These are phyloP conservation scores for Pasiphila rectangulata DNA, from an alignment of 2,888 invertebrate genomes.

Conservation along the genomic window DNA sequence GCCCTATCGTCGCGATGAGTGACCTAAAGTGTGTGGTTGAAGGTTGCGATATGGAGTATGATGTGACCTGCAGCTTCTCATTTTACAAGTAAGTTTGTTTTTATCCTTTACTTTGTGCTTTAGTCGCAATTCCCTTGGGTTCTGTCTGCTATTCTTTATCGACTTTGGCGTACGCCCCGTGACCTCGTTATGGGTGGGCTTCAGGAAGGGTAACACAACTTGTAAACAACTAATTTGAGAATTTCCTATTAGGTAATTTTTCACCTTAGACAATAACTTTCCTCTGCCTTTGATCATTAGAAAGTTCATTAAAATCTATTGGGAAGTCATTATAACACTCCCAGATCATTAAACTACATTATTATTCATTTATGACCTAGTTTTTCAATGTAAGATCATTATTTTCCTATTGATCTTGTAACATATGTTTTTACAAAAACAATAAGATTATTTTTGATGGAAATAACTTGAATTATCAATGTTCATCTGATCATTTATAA, in stretches of 20 bases:
- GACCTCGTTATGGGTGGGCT: constrained; percentile 32
- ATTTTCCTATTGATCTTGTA: too few relatives aligned
- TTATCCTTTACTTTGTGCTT: constrained; percentile 31
- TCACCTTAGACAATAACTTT: not conserved
- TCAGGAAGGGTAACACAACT: constrained; percentile 8
- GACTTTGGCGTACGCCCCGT: constrained; percentile 20
- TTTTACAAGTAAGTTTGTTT: constrained; percentile 75
- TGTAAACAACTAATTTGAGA: constrained; percentile 29
- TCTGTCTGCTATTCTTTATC: constrained; percentile 9
- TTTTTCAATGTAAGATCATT: too few relatives aligned
- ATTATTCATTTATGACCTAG: too few relatives aligned
- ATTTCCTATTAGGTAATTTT: constrained; percentile 18
- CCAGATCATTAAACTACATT: too few relatives aligned
- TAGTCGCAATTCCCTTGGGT: not conserved
- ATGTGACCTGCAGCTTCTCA: constrained; percentile 77
- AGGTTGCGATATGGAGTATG: constrained; percentile 75
- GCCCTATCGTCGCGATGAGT: constrained; percentile 59
- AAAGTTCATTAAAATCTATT: not conserved
- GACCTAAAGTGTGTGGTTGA: constrained; percentile 75
- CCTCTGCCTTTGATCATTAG: not conserved
- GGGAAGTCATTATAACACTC: too few relatives aligned
- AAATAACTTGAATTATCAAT: too few relatives aligned
- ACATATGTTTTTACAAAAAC: too few relatives aligned
- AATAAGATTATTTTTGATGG: too few relatives aligned
- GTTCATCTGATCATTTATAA: too few relatives aligned